Base-by-base conservation (phyloP, 2,888 invertebrate species). In the Cosmopolites sordidus region DNA sequence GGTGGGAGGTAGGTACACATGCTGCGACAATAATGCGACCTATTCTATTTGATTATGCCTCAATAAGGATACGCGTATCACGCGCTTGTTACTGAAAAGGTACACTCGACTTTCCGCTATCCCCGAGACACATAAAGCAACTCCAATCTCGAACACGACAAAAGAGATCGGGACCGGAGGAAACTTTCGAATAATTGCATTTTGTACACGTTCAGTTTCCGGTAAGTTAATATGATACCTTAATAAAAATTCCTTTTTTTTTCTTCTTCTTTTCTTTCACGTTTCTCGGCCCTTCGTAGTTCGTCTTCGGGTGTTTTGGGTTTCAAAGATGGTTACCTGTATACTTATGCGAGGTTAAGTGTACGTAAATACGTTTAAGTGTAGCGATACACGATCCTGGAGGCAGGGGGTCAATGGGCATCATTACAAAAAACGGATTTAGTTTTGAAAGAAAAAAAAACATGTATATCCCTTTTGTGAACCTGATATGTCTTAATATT, bases 51-150 rank as follows among this genome's bases (percentile, higher is more conserved):
- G 33, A 69, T 71, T 69, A 67, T 66, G 64, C 58, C 58, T 69
- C 64, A 66, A 69, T 68, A 64, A 69, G 69, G 69, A 69, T 71
- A 68, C 63, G 69, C 63, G 67, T 69, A 69, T 69, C 68, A 66
- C 63, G 65, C 68, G 66, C 65, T 70, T 71, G 70, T 68, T 66
- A 71, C 70, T 70, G 69, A 68, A 71, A 71, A 71, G 70, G 70
- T 70, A 70, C 66, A 70, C 69, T 70, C 70, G 70, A 71, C 70
- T 71, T 66, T 64, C 67, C 5, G 33, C n/a, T 4, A 33, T 4
- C 33, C 11, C n/a, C 33, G 69, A 66, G 66, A 67, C 68, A n/a
- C n/a, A n/a, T n/a, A n/a, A n/a, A n/a, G n/a, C n/a, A n/a, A n/a
- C n/a, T n/a, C n/a, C n/a, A n/a, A n/a, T n/a, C 67, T 66, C 66